phyloP scores from a whole-genome alignment of 2,797 vertebrate species.

The Clarias platycephalus region DNA sequence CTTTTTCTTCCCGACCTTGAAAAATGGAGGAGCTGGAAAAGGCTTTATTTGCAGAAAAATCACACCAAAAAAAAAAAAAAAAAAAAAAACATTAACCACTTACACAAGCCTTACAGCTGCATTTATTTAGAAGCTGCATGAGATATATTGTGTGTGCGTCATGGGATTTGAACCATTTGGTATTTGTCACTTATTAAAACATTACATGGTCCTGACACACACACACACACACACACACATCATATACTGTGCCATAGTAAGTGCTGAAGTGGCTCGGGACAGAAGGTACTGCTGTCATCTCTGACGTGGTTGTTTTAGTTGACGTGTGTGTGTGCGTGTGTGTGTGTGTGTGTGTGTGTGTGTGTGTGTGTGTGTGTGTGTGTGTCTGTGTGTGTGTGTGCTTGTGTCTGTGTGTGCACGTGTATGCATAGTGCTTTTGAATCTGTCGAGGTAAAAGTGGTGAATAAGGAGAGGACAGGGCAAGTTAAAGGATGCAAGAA shows the following conservation, averaged over 20 bases:
- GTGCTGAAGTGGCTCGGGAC: slow-evolving; percentile 55
- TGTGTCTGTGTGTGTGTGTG: slow-evolving; percentile 36
- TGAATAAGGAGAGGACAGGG: background rate
- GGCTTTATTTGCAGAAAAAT: slow-evolving; percentile 7
- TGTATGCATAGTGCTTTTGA: slow-evolving; percentile 33
- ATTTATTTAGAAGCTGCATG: slow-evolving; percentile 9
- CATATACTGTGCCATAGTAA: slow-evolving; percentile 40
- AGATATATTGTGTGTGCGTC: background rate
- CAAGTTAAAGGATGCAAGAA: background rate
- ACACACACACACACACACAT: slow-evolving; percentile 3
- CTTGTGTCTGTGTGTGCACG: slow-evolving; percentile 34
- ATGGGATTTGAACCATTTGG: slow-evolving; percentile 25
- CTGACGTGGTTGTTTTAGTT: slow-evolving; percentile 52
- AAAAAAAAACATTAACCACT: background rate
- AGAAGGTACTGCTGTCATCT: slow-evolving; percentile 63
- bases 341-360: slow-evolving; percentile 38
- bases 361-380: slow-evolving; percentile 42
- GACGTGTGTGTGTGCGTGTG: slow-evolving; percentile 30
- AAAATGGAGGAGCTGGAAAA: slow-evolving; percentile 27
- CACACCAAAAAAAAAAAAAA: background rate
- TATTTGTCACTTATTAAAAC: slow-evolving; percentile 22
- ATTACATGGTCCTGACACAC: slow-evolving; percentile 19
- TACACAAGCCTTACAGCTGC: background rate
- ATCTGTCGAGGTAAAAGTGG: slow-evolving; percentile 13
- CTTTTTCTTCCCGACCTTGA: slow-evolving; percentile 32